Evolutionary conservation across 2,113 vertebrate genomes (phyloP).

Genomic region (Suncus etruscus): DNA sequence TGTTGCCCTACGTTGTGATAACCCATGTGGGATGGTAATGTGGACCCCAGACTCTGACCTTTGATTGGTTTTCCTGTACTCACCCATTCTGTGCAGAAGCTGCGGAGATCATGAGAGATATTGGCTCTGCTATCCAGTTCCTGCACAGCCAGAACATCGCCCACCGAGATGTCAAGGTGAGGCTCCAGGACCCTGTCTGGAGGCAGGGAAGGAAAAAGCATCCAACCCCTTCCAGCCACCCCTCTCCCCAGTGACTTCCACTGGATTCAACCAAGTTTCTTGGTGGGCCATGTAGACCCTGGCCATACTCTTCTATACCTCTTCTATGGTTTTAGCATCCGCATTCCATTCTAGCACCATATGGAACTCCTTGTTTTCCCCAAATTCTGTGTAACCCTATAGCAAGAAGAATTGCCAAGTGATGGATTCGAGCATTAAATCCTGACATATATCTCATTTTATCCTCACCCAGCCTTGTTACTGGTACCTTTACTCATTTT

Average conservation of each 20-base stretch:
- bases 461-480: neutral
- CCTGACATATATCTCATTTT: neutral
- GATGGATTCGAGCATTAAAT: neutral
- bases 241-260: neutral
- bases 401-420: neutral
- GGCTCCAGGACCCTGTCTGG: neutral
- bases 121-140: conserved; percentile 95
- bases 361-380: conserved; percentile 9
- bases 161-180: conserved; percentile 98
- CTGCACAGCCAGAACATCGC: conserved; percentile 96
- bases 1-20: neutral
- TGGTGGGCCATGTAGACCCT: neutral
- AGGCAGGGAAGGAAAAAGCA: neutral
- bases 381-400: neutral
- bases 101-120: conserved; percentile 96
- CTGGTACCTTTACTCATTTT: conserved; percentile 10
- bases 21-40: neutral
- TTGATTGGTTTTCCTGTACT: neutral
- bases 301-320: neutral
- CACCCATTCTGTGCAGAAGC: conserved; percentile 89
- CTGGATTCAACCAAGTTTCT: neutral
- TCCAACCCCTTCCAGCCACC: too few relatives aligned
- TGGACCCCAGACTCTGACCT: neutral
- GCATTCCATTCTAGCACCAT: neutral
- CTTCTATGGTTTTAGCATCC: neutral